These are phyloP conservation scores for Zaprionus tsacasi DNA, from an alignment of 1,140 invertebrate species.

Conservation along the genomic window DNA sequence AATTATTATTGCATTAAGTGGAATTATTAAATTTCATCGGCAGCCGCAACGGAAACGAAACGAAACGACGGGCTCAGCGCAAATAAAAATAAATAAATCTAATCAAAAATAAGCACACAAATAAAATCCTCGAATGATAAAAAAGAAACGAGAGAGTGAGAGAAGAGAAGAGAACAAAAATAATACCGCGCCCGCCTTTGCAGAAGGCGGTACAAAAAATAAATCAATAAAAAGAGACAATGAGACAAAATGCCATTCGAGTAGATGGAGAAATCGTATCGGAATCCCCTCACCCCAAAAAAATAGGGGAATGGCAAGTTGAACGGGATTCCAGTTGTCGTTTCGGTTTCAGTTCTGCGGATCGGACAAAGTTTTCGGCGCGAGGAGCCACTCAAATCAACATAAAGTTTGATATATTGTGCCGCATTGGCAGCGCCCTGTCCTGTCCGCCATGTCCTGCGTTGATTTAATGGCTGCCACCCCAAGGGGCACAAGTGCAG, in stretches of 20 bases:
- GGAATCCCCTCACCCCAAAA: not conserved
- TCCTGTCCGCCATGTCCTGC: conserved; percentile 64
- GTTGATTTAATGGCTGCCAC: conserved; percentile 75
- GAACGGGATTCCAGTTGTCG: conserved; percentile 5
- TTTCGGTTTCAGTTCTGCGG: conserved; percentile 36
- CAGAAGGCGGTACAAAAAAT: conserved; percentile 28
- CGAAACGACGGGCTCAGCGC: conserved; percentile 60
- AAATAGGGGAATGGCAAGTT: not conserved
- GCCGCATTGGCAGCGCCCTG: conserved; percentile 67
- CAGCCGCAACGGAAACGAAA: conserved; percentile 45
- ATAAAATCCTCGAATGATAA: conserved; percentile 74
- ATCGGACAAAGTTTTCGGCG: conserved; percentile 46
- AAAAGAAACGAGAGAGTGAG: conserved; percentile 44
- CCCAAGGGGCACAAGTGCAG: conserved; percentile 26
- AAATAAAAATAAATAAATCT: conserved; percentile 83
- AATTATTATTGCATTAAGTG: conserved; percentile 83
- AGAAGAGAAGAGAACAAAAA: conserved; percentile 20
- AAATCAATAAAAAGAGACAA: conserved; percentile 61
- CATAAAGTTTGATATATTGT: conserved; percentile 83
- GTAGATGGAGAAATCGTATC: conserved; percentile 9
- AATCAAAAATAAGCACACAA: conserved; percentile 83
- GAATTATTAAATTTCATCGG: conserved; percentile 83
- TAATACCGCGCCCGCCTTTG: not conserved
- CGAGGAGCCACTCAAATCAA: conserved; percentile 74
- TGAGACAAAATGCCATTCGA: conserved; percentile 40